Percentiles rank a stretch among this genome's conserved stretches.
Conservation (phyloP, 2,888 invertebrate genomes). For the Phorcus lineatus region DNA sequence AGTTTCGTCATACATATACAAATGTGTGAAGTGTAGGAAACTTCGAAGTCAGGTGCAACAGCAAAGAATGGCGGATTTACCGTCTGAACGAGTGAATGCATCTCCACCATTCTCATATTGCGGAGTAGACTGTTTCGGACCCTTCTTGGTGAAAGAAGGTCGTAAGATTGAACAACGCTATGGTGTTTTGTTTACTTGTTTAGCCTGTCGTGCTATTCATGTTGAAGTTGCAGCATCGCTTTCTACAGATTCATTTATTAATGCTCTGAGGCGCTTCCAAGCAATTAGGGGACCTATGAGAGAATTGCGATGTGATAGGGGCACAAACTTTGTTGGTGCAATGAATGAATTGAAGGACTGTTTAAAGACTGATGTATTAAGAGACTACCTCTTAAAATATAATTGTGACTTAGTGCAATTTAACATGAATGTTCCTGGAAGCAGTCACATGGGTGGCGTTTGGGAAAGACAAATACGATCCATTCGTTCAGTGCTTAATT, state of each 20-base stretch:
- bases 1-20: constrained; percentile 44
- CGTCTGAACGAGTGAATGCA: constrained; percentile 56
- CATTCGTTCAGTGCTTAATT: too few relatives aligned
- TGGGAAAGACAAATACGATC: too few relatives aligned
- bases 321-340: too few relatives aligned
- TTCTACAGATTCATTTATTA: too few relatives aligned
- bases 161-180: not conserved
- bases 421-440: too few relatives aligned
- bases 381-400: too few relatives aligned
- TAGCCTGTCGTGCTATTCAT: not conserved
- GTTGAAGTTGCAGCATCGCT: not conserved
- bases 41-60: constrained; percentile 40
- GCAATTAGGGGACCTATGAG: too few relatives aligned
- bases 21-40: constrained; percentile 63
- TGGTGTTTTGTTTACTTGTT: not conserved
- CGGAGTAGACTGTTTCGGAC: not conserved
- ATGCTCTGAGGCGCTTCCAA: not conserved
- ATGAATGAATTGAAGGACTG: too few relatives aligned
- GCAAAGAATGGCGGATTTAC: constrained; percentile 70
- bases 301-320: too few relatives aligned
- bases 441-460: too few relatives aligned
- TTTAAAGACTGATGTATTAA: too few relatives aligned
- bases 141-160: not conserved
- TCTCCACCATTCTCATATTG: constrained; percentile 60
- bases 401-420: too few relatives aligned